Conservation (phyloP, 2,888 invertebrate genomes). For the Alviniconcha strummeri region DNA sequence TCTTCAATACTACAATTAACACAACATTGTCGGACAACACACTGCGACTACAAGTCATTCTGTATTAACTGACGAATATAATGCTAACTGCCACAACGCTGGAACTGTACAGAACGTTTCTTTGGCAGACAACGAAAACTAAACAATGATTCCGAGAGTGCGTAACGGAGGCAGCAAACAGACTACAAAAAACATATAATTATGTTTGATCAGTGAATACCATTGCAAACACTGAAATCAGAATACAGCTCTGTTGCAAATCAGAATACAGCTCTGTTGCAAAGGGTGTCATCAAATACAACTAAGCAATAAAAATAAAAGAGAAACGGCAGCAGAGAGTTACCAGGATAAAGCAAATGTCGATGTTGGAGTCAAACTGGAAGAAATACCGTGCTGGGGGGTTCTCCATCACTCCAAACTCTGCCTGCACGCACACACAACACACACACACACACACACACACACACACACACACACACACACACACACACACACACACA, state of each 20-base stretch:
- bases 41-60: neutral
- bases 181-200: too few relatives aligned
- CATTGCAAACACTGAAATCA: too few relatives aligned
- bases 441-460: neutral
- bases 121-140: too few relatives aligned
- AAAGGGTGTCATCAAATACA: neutral
- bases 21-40: neutral
- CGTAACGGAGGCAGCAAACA: too few relatives aligned
- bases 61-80: too few relatives aligned
- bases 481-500: neutral
- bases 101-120: too few relatives aligned
- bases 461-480: neutral
- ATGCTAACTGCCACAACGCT: too few relatives aligned
- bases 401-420: too few relatives aligned
- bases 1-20: neutral
- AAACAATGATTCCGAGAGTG: too few relatives aligned
- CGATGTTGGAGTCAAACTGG: slow-evolving; percentile 22
- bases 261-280: too few relatives aligned
- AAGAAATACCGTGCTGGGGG: slow-evolving; percentile 1
- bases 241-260: too few relatives aligned
- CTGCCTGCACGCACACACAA: neutral
- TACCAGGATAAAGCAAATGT: slow-evolving; percentile 30
- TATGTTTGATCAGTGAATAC: too few relatives aligned
- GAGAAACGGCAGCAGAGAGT: neutral
- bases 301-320: neutral